Conservation (phyloP, 2,113 vertebrate species). For the Lophochroa leadbeateri region DNA sequence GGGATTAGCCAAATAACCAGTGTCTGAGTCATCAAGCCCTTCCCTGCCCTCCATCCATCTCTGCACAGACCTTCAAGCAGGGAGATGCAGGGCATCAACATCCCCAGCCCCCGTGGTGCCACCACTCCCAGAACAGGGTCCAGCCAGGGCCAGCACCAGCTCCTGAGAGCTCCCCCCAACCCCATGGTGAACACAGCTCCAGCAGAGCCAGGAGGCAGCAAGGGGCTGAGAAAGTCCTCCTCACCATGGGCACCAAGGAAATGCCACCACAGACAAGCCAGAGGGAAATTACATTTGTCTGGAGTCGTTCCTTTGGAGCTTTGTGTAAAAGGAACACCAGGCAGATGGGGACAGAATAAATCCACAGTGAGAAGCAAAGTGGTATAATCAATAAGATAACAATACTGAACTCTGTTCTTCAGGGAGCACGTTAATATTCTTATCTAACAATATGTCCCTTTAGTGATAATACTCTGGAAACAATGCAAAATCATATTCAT, state of each 20-base stretch:
- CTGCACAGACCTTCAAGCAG: neutral
- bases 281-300: neutral
- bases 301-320: neutral
- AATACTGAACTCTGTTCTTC: neutral
- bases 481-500: neutral
- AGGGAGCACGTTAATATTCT: neutral
- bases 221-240: neutral
- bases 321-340: neutral
- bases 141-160: rapidly evolving
- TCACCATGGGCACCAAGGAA: rapidly evolving
- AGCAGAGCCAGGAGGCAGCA: neutral
- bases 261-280: rapidly evolving
- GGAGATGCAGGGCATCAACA: rapidly evolving
- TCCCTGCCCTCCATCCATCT: neutral
- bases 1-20: neutral
- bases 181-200: rapidly evolving
- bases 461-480: neutral
- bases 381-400: neutral
- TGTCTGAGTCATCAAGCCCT: neutral
- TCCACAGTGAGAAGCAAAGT: neutral
- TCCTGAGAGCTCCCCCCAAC: neutral
- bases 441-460: neutral
- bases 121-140: too few species aligned
- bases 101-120: rapidly evolving
- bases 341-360: neutral